Conservation (phyloP, 1,140 invertebrate species). For the Tenebrio molitor region DNA sequence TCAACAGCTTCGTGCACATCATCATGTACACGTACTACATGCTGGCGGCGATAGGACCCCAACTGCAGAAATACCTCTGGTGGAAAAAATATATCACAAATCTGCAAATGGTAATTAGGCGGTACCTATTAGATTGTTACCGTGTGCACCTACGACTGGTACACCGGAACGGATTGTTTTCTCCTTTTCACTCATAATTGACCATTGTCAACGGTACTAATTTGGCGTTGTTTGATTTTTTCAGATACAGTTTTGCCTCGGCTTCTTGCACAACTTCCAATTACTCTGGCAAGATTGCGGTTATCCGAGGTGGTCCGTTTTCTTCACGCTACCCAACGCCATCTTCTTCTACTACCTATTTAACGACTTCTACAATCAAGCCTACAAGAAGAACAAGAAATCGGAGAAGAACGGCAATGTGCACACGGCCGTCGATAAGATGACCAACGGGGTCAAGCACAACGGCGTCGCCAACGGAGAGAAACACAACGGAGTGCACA, state of each 20-base stretch:
- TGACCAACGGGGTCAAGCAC: neutral
- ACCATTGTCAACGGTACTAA: slow-evolving; percentile 6
- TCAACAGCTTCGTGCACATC: slow-evolving; percentile 83
- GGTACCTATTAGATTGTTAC: too few relatives aligned
- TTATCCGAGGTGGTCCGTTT: slow-evolving; percentile 70
- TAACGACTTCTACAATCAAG: slow-evolving; percentile 72
- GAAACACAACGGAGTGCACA: too few relatives aligned
- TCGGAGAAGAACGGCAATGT: neutral
- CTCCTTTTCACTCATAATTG: slow-evolving; percentile 26
- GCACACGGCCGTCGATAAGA: neutral
- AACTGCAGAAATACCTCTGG: slow-evolving; percentile 80
- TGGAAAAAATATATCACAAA: slow-evolving; percentile 87
- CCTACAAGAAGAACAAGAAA: slow-evolving; percentile 68
- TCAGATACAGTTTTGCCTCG: slow-evolving; percentile 72
- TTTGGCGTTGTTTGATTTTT: slow-evolving; percentile 49
- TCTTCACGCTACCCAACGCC: slow-evolving; percentile 73
- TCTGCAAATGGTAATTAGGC: slow-evolving; percentile 79
- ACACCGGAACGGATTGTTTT: slow-evolving; percentile 6
- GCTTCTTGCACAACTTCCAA: slow-evolving; percentile 68
- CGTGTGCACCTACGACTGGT: neutral
- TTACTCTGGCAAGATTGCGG: slow-evolving; percentile 71
- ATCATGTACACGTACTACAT: slow-evolving; percentile 85
- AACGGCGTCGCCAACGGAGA: neutral
- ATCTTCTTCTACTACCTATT: slow-evolving; percentile 73
- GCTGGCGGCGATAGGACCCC: slow-evolving; percentile 77